Evolutionary conservation across 2,888 invertebrate species (phyloP), one percentile per base, ranked within the genome.

Genomic region (Pterostichus madidus): DNA sequence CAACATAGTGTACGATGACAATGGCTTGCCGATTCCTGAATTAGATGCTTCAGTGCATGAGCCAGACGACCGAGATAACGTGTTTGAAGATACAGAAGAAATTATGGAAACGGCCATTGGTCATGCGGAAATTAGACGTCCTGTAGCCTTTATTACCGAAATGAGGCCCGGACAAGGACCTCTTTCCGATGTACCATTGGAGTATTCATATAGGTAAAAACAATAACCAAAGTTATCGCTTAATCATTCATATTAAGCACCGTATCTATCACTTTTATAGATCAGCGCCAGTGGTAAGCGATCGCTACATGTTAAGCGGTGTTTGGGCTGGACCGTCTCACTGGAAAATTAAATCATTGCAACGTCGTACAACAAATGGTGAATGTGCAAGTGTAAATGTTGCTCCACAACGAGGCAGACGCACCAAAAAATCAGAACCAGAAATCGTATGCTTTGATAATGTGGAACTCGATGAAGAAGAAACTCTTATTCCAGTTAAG

Each of bases 41-140:
- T 59, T 59, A 17, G 59, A 59, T 24, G 59, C 59, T 59, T 59
- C 59, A 7, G 59, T 59, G 11, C 78, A 24, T 24, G 56, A 56
- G 84, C 86, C 59, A 32, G 85, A 85, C 84, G 85, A 85, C 77
- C 84, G 59, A 24, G 59, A 59, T 24, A 59, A 59, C 11, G 31
- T 59, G 17, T 59, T 59, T 59, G 59, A 59, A 10, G 59, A 56
- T 24, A 17, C 11, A 56, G 56, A 59, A 59, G 59, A 59, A 24
- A 84, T 79, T 80, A 31, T 84, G 24, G 84, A 83, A 32, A 80
- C 83, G 24, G 83, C 76, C 61, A 82, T 77, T 11, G 80, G 68
- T 2, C 49, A 68, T 15, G 53, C 35, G 15, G 80, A 32, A 5
- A 7, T 49, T 13, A n/a, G 52, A 15, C 46, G 64, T 6, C 64